Evolutionary conservation across 2,888 invertebrate genomes (phyloP), one percentile per base, ranked within the genome.

Genomic region (Physocephala rufipes): DNA sequence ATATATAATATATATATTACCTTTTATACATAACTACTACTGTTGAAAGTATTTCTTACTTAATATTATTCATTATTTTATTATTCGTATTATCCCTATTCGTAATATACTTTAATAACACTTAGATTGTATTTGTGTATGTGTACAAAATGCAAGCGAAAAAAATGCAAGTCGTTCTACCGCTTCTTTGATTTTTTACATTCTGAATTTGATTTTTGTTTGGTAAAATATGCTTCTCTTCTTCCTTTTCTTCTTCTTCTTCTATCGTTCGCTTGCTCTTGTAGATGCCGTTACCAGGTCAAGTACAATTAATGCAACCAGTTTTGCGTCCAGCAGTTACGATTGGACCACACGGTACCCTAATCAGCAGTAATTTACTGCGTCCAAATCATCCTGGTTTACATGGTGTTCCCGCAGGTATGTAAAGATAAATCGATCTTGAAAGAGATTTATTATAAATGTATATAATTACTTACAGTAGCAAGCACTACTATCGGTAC

Each of bases 321-420:
- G 82, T 86, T 80, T 80, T 86, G 78, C 79, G 86, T 69, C 86
- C 86, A 66, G 77, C 85, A 21, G 84, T 86, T 79, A 81, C 85
- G 72, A 79, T 86, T 53, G 84, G 84, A 72, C 86, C 85, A 21
- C 84, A 85, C 73, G 84, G 84, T 12, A 74, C 81, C 2, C 77
- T 86, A 43, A 82, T 86, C 64, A 82, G 85, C 24, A 81, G 85
- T 51, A 86, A 86, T 78, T 84, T 86, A 82, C 73, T 86, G 74
- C 81, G 85, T 59, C 81, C 80, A 26, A 80, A 78, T 70, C 81
- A 79, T 64, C 82, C 79, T 65, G 81, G 79, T 62, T 74, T 86
- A 74, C 82, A 81, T 47, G 84, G 85, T 74, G 83, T 86, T 82
- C 86, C 85, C 71, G 81, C 85, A 79, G 86, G 86, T 86, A 76